These are phyloP conservation scores for Eulemur rubriventer DNA, from an alignment of 2,797 vertebrate species.

Conservation along the genomic window DNA sequence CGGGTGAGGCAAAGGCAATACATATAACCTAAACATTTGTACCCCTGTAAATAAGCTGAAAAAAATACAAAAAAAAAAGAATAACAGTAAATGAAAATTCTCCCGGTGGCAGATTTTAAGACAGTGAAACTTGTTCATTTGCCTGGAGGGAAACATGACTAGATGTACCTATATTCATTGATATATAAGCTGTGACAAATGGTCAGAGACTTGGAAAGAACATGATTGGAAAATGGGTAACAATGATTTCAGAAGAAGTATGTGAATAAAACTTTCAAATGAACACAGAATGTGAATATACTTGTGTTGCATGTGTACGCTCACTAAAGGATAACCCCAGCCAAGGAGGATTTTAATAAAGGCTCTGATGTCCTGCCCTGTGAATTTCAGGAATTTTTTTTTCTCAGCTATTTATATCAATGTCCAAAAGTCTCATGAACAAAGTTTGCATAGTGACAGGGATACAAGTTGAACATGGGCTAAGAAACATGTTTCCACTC, in stretches of 20 bases:
- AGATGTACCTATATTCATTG: not conserved
- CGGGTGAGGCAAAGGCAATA: too few relatives aligned
- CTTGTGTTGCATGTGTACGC: not conserved
- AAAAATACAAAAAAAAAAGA: not conserved
- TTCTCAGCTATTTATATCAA: not conserved
- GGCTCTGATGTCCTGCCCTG: not conserved
- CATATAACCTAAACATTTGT: too few relatives aligned
- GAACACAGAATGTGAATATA: not conserved
- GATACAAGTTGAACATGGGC: not conserved
- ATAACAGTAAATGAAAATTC: not conserved
- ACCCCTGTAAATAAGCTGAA: too few relatives aligned
- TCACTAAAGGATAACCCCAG: not conserved
- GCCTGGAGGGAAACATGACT: not conserved
- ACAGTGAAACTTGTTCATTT: not conserved
- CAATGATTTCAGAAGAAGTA: not conserved
- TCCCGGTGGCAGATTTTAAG: not conserved
- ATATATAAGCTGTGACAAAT: not conserved
- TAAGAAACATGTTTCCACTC: not conserved
- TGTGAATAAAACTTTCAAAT: not conserved
- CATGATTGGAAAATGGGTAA: not conserved
- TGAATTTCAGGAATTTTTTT: not conserved
- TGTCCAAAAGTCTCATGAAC: not conserved
- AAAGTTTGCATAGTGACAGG: not conserved
- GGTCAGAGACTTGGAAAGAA: not conserved
- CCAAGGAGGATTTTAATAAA: not conserved